A percentile compares a stretch with the other conserved stretches of the same genome.
Evolutionary conservation across 2,797 vertebrate species (phyloP).

Genomic region (Bufotes viridis): DNA sequence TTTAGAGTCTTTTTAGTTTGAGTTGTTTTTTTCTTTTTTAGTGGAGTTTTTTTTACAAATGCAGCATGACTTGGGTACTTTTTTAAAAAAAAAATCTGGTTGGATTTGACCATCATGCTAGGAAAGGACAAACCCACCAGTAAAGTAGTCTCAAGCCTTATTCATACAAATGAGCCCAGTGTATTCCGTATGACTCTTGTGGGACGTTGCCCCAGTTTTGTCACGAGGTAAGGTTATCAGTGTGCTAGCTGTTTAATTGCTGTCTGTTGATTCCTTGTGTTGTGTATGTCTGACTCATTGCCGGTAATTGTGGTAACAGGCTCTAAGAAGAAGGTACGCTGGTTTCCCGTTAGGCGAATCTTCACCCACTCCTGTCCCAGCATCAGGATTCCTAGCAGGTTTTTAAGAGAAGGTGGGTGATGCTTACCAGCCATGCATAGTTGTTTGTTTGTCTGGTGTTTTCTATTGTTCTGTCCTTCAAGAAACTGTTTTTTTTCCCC

Average conservation of each 20-base stretch:
- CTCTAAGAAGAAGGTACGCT: constrained; percentile 81
- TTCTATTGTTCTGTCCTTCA: constrained; percentile 23
- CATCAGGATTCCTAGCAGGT: constrained; percentile 84
- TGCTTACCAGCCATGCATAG: constrained; percentile 61
- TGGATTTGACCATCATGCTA: no score
- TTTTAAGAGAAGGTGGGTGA: constrained; percentile 84
- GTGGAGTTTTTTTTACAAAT: no score
- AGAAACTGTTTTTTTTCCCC: neutral
- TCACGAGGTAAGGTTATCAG: neutral
- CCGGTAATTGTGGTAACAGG: constrained; percentile 79
- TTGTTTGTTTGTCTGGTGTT: constrained; percentile 30
- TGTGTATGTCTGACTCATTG: constrained; percentile 75
- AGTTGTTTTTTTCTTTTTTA: no score
- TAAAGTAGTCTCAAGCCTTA: no score
- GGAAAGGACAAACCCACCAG: no score
- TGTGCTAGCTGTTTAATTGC: constrained; percentile 57
- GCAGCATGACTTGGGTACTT: no score
- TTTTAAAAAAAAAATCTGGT: no score
- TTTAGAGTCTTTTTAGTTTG: no score
- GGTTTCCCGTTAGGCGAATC: constrained; percentile 82
- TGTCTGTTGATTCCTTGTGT: constrained; percentile 69
- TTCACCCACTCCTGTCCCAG: constrained; percentile 82
- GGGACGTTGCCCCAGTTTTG: neutral
- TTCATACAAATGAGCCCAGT: neutral
- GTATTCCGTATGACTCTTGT: neutral